Percentiles rank a stretch among this genome's conserved stretches.
phyloP scores from a whole-genome alignment of 2,888 invertebrate species.

The Magallana nippona region DNA sequence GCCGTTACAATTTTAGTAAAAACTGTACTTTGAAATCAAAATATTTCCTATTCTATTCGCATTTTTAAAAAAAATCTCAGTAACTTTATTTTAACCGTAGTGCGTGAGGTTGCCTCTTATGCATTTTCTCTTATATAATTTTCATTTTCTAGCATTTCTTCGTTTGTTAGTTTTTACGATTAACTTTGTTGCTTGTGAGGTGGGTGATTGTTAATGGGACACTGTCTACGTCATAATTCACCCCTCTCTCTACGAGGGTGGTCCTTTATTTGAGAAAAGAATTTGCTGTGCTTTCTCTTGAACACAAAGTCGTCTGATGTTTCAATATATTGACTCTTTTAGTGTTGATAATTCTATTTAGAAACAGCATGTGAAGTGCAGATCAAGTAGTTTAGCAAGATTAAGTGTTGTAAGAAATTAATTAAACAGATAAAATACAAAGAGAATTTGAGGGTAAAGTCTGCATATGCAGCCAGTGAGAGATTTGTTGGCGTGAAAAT shows the following conservation, averaged over 20 bases:
- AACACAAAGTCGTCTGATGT: background rate
- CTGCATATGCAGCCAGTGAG: constrained; percentile 7
- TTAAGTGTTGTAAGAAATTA: constrained; percentile 14
- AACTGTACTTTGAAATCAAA: no score
- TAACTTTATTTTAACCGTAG: no score
- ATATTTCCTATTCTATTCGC: no score
- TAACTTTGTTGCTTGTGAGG: no score
- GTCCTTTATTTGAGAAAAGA: constrained; percentile 7
- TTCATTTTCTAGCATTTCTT: background rate
- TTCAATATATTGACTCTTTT: constrained; percentile 22
- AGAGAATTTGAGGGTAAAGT: background rate
- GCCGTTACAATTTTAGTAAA: no score
- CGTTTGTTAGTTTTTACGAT: constrained; percentile 6
- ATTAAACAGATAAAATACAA: constrained; percentile 15
- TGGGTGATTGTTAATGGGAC: background rate
- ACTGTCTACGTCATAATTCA: background rate
- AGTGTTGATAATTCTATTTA: constrained; percentile 26
- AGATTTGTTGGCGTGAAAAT: constrained; percentile 3
- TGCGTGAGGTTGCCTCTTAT: no score
- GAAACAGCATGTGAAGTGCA: constrained; percentile 20
- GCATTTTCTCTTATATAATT: no score
- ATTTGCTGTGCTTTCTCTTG: background rate
- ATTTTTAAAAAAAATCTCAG: no score
- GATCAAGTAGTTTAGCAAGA: constrained; percentile 23
- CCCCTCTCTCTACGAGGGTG: background rate